These are phyloP conservation scores for Caranx ignobilis DNA, from an alignment of 2,113 vertebrate genomes.

Conservation along the genomic window DNA sequence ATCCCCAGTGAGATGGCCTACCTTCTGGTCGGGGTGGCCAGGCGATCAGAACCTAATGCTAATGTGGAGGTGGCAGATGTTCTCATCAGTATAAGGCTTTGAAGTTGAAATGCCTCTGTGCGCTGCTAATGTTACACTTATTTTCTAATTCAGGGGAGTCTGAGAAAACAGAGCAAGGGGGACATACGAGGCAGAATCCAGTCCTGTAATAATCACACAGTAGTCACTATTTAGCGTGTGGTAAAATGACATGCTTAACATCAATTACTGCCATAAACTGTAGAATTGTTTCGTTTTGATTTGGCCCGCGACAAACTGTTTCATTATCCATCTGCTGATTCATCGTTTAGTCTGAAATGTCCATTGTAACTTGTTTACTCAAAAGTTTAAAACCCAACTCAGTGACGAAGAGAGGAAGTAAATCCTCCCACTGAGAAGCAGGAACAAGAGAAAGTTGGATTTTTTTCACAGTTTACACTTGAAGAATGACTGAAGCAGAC, in stretches of 20 bases:
- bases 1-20: constrained; percentile 50
- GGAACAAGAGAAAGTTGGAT: no score
- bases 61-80: constrained; percentile 76
- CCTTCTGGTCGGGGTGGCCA: constrained; percentile 68
- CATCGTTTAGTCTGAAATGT: neutral
- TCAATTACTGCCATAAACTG: neutral
- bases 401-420: no score
- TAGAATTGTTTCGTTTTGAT: neutral
- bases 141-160: constrained; percentile 18
- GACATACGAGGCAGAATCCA: neutral
- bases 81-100: constrained; percentile 63
- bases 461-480: no score
- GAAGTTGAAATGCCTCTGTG: constrained; percentile 54
- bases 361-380: no score
- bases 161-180: neutral
- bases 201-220: neutral
- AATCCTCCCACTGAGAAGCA: no score
- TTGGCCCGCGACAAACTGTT: neutral
- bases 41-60: constrained; percentile 56
- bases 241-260: neutral
- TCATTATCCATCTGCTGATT: neutral
- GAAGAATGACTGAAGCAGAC: neutral
- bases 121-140: constrained; percentile 39
- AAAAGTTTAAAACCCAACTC: no score
- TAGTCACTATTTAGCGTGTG: neutral